These are phyloP conservation scores for Macrotus californicus DNA, from an alignment of 2,113 vertebrate genomes.

Conservation along the genomic window DNA sequence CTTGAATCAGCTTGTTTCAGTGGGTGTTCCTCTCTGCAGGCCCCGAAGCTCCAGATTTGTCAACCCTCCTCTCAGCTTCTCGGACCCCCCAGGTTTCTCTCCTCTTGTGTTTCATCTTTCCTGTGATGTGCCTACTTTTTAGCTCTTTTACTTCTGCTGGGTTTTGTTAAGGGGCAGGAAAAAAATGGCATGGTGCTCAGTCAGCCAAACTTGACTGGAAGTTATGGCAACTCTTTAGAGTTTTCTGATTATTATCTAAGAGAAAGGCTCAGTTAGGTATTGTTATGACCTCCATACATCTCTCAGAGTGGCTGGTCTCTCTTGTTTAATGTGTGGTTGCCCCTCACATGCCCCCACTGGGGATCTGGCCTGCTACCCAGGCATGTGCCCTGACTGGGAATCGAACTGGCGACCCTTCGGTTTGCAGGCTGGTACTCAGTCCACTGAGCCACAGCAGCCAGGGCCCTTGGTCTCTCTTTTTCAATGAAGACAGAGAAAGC, in stretches of 20 bases:
- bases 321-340: neutral
- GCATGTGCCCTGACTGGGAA: no score
- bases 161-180: neutral
- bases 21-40: neutral
- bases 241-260: neutral
- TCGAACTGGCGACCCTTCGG: no score
- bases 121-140: neutral
- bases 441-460: no score
- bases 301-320: neutral
- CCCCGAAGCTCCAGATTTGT: accelerated
- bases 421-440: no score
- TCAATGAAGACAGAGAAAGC: neutral
- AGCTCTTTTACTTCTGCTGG: neutral
- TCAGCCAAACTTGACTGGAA: neutral
- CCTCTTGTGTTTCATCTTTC: neutral
- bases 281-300: neutral
- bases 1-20: neutral
- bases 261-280: neutral
- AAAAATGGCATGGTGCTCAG: accelerated
- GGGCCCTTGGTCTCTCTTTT: neutral
- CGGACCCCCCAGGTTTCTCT: neutral
- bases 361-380: no score
- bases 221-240: neutral
- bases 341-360: no score
- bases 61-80: neutral